Evolutionary conservation across 1,140 invertebrate genomes (phyloP).

Genomic region (Heliconius eleuchia): DNA sequence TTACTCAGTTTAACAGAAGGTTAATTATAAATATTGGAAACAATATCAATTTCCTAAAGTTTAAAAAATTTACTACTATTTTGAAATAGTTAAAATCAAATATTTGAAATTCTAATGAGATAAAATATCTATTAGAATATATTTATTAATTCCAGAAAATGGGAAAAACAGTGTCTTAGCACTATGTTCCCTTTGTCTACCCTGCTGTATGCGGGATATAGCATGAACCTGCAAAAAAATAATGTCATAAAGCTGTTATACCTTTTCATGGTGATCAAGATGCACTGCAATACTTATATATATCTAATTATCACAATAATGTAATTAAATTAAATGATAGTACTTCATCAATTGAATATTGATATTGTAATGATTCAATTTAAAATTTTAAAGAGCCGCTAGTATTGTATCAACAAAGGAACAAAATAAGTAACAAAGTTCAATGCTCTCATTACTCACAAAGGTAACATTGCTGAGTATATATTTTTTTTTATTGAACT

Average conservation of each 20-base stretch:
- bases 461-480: constrained; percentile 10
- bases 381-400: background rate
- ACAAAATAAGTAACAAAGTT: constrained; percentile 13
- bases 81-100: too few relatives aligned
- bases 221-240: too few relatives aligned
- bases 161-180: too few relatives aligned
- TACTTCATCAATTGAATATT: background rate
- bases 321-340: background rate
- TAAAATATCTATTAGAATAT: too few relatives aligned
- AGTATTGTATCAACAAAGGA: background rate
- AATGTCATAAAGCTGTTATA: background rate
- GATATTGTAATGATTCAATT: background rate
- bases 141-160: too few relatives aligned
- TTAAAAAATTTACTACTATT: too few relatives aligned
- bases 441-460: background rate
- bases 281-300: background rate
- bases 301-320: background rate
- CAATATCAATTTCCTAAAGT: too few relatives aligned
- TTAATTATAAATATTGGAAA: too few relatives aligned
- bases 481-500: background rate
- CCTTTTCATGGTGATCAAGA: constrained; percentile 4
- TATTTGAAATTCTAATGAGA: too few relatives aligned
- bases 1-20: too few relatives aligned
- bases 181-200: too few relatives aligned
- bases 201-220: too few relatives aligned